Conservation (phyloP, 92 coral and sea anemone species). For the Pocillopora meandrina region DNA sequence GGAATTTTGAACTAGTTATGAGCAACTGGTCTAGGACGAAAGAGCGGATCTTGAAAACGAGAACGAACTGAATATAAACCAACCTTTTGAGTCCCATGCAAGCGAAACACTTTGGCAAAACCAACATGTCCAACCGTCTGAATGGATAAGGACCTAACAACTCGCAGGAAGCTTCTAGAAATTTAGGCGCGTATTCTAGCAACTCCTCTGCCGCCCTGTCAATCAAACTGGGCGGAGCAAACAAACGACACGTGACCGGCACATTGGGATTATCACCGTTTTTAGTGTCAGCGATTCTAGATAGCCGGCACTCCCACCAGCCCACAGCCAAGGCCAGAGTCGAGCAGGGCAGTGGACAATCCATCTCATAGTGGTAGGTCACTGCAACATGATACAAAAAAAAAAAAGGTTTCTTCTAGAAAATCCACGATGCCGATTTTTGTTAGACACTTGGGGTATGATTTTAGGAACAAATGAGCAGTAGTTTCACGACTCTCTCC, state of each 20-base stretch:
- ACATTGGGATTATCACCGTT: slow-evolving; percentile 42
- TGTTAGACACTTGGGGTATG: not conserved
- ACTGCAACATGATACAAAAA: slow-evolving; percentile 32
- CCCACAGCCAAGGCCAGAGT: slow-evolving; percentile 98
- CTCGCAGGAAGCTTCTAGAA: slow-evolving; percentile 87
- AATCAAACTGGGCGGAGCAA: slow-evolving; percentile 86
- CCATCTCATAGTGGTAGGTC: slow-evolving; percentile 88
- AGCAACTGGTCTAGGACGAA: too few species aligned
- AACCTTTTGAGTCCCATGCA: slow-evolving; percentile 99
- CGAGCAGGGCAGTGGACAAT: slow-evolving; percentile 86
- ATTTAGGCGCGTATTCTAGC: slow-evolving; percentile 70
- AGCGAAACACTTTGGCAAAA: slow-evolving; percentile 95
- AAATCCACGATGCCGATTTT: not conserved
- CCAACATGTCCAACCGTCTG: slow-evolving; percentile 76
- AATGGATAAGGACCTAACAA: slow-evolving; percentile 97
- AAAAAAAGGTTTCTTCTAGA: not conserved
- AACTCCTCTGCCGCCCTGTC: slow-evolving; percentile 85
- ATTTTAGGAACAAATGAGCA: too few species aligned
- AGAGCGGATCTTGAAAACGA: too few species aligned
- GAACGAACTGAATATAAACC: not conserved
- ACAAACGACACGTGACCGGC: slow-evolving; percentile 84
- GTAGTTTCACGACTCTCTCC: too few species aligned
- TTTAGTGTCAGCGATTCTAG: slow-evolving; percentile 57
- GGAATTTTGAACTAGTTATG: too few species aligned
- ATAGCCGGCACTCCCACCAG: slow-evolving; percentile 83